phyloP scores from a whole-genome alignment of 2,888 invertebrate species.

The Xanthia togata region DNA sequence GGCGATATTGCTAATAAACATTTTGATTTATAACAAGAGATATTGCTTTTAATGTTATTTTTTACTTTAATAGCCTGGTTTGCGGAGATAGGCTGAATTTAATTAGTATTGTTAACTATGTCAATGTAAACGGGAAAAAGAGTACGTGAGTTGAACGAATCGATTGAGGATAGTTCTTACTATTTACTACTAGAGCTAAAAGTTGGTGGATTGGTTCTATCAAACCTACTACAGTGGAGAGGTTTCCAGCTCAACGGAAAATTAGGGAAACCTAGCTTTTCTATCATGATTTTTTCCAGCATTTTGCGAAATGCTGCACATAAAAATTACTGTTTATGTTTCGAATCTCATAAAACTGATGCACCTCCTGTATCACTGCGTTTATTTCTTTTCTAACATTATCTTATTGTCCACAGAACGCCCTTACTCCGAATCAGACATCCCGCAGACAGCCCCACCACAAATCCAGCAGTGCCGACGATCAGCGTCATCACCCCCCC shows the following conservation, averaged over 20 bases:
- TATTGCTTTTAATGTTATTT: constrained; percentile 56
- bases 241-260: background rate
- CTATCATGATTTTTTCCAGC: no score
- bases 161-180: background rate
- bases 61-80: constrained; percentile 53
- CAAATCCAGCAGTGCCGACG: constrained; percentile 77
- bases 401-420: constrained; percentile 78
- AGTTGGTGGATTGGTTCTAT: background rate
- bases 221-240: background rate
- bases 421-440: constrained; percentile 86
- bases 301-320: background rate
- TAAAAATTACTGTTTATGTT: background rate
- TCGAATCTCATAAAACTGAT: background rate
- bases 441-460: constrained; percentile 75
- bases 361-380: background rate
- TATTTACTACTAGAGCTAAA: background rate
- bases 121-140: background rate
- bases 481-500: constrained; percentile 85
- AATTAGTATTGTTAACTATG: constrained; percentile 32
- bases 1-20: constrained; percentile 70
- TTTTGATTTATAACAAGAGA: constrained; percentile 67
- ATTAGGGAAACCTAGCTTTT: accelerated
- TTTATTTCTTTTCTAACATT: background rate
- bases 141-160: background rate
- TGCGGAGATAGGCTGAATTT: constrained; percentile 30